Base-by-base conservation (phyloP, 1,140 invertebrate species). In the Habropoda laboriosa region DNA sequence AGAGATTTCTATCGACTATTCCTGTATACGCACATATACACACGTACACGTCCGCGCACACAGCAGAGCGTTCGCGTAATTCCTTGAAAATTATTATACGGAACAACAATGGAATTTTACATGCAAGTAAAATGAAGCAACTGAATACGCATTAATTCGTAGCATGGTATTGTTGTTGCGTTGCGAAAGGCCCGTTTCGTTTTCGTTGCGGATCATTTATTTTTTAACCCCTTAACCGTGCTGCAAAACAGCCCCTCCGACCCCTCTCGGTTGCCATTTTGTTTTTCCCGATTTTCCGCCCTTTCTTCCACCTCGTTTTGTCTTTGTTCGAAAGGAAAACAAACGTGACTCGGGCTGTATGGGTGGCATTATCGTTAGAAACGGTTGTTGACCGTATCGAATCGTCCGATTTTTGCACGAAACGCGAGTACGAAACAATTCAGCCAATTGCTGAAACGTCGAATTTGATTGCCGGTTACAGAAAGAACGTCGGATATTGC, bases 401-500 rank as follows among this genome's bases (percentile, higher is more conserved):
- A 72, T 72, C 40, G 70, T 45, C 55, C 71, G 58, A 74, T 74
- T 64, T 74, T 49, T 63, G n/a, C 58, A 35, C 58, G n/a, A 45
- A 51, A 67, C 64, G 61, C 35, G 18, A 24, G 12, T 5, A 30
- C 38, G 58, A 32, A 75, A 75, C 61, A 57, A 76, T 76, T 67
- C 74, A 32, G 35, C 73, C 72, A 61, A 75, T 51, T 53, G 72
- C 63, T 21, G n/a, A n/a, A 75, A 21, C 42, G 66, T 60, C 32
- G 66, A 77, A 77, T 78, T 71, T 60, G 75, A 78, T 78, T 78
- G 75, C 75, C 45, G 75, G 64, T 77, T 77, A 70, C 75, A 71
- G 74, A 77, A 77, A 77, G 74, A 58, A 77, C 64, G 64, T 38
- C 64, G 67, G 67, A 71, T 71, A 78, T 78, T 78, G 75, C 67